These are phyloP conservation scores for Folsomia candida DNA, from an alignment of 2,888 invertebrate species.

Conservation along the genomic window DNA sequence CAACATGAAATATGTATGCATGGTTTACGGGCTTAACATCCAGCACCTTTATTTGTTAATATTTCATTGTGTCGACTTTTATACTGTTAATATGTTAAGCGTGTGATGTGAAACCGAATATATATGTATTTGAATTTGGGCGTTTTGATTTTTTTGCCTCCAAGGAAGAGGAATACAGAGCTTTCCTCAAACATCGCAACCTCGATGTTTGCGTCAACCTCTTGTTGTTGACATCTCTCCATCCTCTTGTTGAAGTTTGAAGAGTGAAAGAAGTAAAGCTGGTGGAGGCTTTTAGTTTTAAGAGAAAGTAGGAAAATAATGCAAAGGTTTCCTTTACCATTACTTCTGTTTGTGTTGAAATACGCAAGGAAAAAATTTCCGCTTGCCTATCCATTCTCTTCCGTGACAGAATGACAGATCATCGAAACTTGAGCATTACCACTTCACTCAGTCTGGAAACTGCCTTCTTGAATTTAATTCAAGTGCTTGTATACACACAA, in stretches of 20 bases:
- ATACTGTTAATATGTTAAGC: too few relatives aligned
- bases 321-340: not conserved
- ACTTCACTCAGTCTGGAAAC: not conserved
- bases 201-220: not conserved
- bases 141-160: too few relatives aligned
- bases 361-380: not conserved
- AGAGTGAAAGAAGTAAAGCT: not conserved
- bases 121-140: not conserved
- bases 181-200: not conserved
- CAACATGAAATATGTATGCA: too few relatives aligned
- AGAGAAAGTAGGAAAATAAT: slow-evolving; percentile 1
- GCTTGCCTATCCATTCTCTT: not conserved
- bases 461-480: not conserved
- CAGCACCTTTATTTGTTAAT: too few relatives aligned
- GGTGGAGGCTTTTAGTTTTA: not conserved
- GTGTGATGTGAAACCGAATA: not conserved
- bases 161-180: not conserved
- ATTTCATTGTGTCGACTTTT: too few relatives aligned
- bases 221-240: slow-evolving; percentile 5
- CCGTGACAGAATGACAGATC: slow-evolving; percentile 1
- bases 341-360: not conserved
- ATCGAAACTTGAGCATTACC: not conserved
- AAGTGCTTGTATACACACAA: not conserved
- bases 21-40: too few relatives aligned
- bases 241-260: not conserved